Conservation (phyloP, 2,797 vertebrate species). For the Menidia menidia region DNA sequence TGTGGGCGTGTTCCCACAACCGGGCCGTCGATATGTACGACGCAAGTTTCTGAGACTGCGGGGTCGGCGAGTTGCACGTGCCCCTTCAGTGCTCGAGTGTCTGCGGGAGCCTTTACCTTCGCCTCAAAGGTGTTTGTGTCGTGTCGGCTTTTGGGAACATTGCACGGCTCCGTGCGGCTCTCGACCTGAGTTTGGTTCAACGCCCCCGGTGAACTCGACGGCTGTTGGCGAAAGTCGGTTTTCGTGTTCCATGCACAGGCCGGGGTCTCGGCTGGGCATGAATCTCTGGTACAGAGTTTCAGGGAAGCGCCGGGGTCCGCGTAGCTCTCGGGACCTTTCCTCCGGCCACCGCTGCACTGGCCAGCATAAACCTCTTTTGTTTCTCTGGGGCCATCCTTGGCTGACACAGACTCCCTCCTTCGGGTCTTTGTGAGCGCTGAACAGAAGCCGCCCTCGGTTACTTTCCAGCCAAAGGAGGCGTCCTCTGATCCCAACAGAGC, state of each 20-base stretch:
- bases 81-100: constrained; percentile 20
- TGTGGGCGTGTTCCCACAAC: constrained; percentile 17
- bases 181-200: neutral
- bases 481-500: constrained; percentile 45
- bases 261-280: constrained; percentile 11
- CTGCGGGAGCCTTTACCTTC: constrained; percentile 41
- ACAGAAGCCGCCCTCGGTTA: constrained; percentile 19
- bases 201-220: constrained; percentile 13
- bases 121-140: constrained; percentile 22
- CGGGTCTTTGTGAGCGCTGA: constrained; percentile 36
- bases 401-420: constrained; percentile 38
- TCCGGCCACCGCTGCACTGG: constrained; percentile 25
- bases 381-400: constrained; percentile 36
- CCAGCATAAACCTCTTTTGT: constrained; percentile 19
- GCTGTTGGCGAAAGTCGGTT: neutral
- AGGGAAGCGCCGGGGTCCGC: constrained; percentile 5
- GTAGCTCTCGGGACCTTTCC: constrained; percentile 44
- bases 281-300: constrained; percentile 18
- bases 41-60: constrained; percentile 22
- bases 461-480: constrained; percentile 8
- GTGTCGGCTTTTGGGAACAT: constrained; percentile 33
- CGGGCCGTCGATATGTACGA: neutral
- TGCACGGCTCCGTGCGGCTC: constrained; percentile 11
- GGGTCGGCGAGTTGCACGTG: constrained; percentile 9
- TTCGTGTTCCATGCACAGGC: constrained; percentile 1